These are phyloP conservation scores for Naja naja DNA, from an alignment of 2,113 vertebrate genomes.

Conservation along the genomic window DNA sequence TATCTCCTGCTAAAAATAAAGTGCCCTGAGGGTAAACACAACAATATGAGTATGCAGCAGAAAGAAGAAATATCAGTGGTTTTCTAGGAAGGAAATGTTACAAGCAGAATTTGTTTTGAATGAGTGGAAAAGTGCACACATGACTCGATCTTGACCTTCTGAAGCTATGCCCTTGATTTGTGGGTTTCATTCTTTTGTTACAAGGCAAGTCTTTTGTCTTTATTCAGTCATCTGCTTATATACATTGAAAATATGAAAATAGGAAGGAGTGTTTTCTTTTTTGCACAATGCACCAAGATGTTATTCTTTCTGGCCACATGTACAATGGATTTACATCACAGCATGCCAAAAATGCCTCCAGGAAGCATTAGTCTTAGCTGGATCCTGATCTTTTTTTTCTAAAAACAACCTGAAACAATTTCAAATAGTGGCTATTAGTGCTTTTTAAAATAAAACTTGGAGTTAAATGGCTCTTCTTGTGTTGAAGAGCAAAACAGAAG, in stretches of 20 bases:
- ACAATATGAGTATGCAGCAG: constrained; percentile 17
- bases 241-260: constrained; percentile 62
- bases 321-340: constrained; percentile 71
- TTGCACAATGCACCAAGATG: constrained; percentile 74
- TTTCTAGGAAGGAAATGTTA: constrained; percentile 26
- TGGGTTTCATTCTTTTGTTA: constrained; percentile 44
- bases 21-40: constrained; percentile 27
- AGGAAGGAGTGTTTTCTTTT: constrained; percentile 65
- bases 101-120: constrained; percentile 35
- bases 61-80: constrained; percentile 23
- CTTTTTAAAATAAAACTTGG: constrained; percentile 55
- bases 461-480: constrained; percentile 37
- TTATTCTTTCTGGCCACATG: constrained; percentile 70
- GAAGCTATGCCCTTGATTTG: constrained; percentile 34
- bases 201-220: constrained; percentile 55
- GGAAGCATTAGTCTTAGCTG: constrained; percentile 62
- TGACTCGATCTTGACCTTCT: constrained; percentile 21
- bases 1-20: constrained; percentile 34
- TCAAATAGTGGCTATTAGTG: constrained; percentile 51
- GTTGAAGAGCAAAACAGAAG: constrained; percentile 43
- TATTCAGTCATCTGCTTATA: constrained; percentile 60
- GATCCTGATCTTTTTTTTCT: constrained; percentile 36
- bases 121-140: constrained; percentile 36
- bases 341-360: constrained; percentile 64
- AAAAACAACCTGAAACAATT: not conserved